These are phyloP conservation scores for Tinea trinotella DNA, from an alignment of 2,888 invertebrate species.

Conservation along the genomic window DNA sequence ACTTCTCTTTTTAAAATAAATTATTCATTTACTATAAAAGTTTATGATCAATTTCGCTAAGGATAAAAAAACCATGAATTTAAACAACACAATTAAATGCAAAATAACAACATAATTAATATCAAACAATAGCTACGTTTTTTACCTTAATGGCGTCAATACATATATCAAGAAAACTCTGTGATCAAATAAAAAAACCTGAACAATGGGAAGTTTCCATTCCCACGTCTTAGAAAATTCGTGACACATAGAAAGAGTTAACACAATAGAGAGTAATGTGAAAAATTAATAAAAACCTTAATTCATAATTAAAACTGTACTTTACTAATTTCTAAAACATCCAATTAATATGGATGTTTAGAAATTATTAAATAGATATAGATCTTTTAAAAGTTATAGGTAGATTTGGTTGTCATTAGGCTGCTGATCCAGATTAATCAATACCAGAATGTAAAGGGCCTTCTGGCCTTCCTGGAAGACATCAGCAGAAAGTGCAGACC, in stretches of 20 bases:
- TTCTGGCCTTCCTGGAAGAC: too few relatives aligned
- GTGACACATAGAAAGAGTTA: constrained; percentile 20
- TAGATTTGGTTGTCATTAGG: too few relatives aligned
- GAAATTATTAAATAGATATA: too few relatives aligned
- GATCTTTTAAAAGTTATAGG: too few relatives aligned
- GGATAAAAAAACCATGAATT: neutral
- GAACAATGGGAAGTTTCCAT: constrained; percentile 29
- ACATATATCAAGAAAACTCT: constrained; percentile 5
- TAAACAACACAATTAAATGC: neutral
- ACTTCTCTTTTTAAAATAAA: too few relatives aligned
- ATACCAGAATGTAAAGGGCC: too few relatives aligned
- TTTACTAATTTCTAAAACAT: neutral
- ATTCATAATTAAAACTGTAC: neutral
- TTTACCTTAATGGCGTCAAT: neutral
- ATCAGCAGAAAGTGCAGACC: too few relatives aligned
- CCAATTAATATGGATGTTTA: too few relatives aligned
- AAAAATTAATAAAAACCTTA: neutral
- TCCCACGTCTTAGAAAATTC: constrained; percentile 35
- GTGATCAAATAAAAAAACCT: neutral
- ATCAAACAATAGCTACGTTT: neutral
- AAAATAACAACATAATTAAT: neutral
- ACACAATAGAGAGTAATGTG: constrained; percentile 22
- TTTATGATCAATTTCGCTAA: too few relatives aligned
- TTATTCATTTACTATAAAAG: too few relatives aligned
- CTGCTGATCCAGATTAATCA: too few relatives aligned